A percentile compares a stretch with the other conserved stretches of the same genome.
These are phyloP conservation scores for Xiphophorus maculatus DNA, from an alignment of 2,113 vertebrate species.

Conservation along the genomic window DNA sequence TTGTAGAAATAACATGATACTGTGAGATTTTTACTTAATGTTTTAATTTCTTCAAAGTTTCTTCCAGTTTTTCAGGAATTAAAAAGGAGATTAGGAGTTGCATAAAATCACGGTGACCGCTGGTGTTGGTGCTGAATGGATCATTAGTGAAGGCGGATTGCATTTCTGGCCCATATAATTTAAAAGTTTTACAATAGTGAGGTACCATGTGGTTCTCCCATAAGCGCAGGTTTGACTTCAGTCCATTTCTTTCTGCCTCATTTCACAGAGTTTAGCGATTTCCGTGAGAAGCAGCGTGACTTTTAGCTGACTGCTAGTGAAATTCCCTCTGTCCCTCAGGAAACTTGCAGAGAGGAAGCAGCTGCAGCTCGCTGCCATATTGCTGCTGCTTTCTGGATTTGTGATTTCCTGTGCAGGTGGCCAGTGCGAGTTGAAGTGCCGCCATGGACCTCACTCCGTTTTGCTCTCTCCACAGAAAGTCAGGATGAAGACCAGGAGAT, in stretches of 20 bases:
- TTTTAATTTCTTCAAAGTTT: slow-evolving; percentile 38
- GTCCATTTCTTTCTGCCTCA: slow-evolving; percentile 46
- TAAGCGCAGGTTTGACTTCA: slow-evolving; percentile 58
- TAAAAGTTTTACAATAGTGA: slow-evolving; percentile 39
- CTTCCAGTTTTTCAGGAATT: slow-evolving; percentile 55
- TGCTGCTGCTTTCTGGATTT: slow-evolving; percentile 75
- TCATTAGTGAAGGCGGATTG: slow-evolving; percentile 68
- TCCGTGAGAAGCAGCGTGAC: slow-evolving; percentile 53
- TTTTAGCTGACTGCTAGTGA: slow-evolving; percentile 61
- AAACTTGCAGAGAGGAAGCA: slow-evolving; percentile 79
- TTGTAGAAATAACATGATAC: too few relatives aligned
- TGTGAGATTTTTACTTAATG: background rate
- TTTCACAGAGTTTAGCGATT: slow-evolving; percentile 69
- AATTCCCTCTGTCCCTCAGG: slow-evolving; percentile 77
- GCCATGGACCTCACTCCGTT: slow-evolving; percentile 49
- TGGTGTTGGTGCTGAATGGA: slow-evolving; percentile 51
- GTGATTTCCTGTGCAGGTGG: slow-evolving; percentile 81
- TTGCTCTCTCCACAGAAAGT: slow-evolving; percentile 68
- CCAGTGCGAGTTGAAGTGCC: slow-evolving; percentile 44
- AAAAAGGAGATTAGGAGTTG: slow-evolving; percentile 67
- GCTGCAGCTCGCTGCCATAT: slow-evolving; percentile 74
- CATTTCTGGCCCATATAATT: slow-evolving; percentile 60
- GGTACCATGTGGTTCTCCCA: slow-evolving; percentile 55
- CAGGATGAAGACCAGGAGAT: slow-evolving; percentile 64
- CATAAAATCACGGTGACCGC: slow-evolving; percentile 55